Evolutionary conservation across 2,888 invertebrate species (phyloP), one percentile per base, ranked within the genome.

Genomic region (Prosapia bicincta): DNA sequence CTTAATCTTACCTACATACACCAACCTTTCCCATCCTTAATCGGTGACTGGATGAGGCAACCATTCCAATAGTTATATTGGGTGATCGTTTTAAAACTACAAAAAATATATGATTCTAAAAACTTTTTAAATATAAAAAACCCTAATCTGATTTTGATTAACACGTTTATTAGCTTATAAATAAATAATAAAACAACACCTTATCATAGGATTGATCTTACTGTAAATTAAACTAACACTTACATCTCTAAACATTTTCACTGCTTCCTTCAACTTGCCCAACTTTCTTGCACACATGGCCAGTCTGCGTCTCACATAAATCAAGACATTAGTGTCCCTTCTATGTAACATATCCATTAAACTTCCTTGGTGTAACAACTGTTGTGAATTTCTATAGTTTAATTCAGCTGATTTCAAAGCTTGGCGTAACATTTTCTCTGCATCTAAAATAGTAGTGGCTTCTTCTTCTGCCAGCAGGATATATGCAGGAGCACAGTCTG

Each of bases 221-320:
- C n/a, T n/a, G n/a, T n/a, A n/a, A n/a, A n/a, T n/a, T n/a, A n/a
- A n/a, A n/a, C n/a, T n/a, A n/a, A n/a, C 30, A 83, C 86, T 83
- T 83, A 90, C 88, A 87, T 99, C 98, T 83, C 98, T 90, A 88
- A 98, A 98, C 90, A 97, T 93, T 85, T 99, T 97, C 26, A 97
- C 93, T 0, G 98, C 96, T 86, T 98, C 98, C 85, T 97, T 95
- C 79, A 98, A 88, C 82, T 96, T 93, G 13, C 98, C 97, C 75
- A 98, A 88, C 83, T 97, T 96, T 76, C 98, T 89, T 32, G 97
- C 95, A 87, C 98, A 98, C 98, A 98, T 98, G n/a, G 98, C 99
- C 78, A 97, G 86, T 78, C 99, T 89, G 75, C 98, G 89, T 85
- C 96, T 94, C 74, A 98, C 93, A 85, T 98, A 99, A 83, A 98